These are phyloP conservation scores for Mythimna ferrago DNA, from an alignment of 2,888 invertebrate species.

Conservation along the genomic window DNA sequence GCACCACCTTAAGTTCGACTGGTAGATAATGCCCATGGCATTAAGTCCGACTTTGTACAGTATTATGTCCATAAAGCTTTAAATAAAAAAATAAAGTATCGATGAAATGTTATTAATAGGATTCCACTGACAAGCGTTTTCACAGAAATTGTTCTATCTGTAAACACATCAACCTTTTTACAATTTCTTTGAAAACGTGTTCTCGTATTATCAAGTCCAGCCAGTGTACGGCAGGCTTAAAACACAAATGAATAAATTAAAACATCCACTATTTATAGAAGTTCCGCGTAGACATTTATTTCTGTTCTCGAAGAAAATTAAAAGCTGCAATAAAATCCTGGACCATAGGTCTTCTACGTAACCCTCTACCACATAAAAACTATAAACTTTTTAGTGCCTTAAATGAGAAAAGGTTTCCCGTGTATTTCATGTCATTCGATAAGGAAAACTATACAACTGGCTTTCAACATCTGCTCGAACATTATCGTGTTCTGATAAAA, in stretches of 20 bases:
- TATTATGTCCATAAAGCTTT: too few relatives aligned
- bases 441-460: slow-evolving; percentile 51
- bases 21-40: too few relatives aligned
- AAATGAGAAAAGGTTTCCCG: slow-evolving; percentile 61
- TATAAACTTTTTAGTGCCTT: slow-evolving; percentile 58
- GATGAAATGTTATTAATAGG: not conserved
- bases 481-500: slow-evolving; percentile 58
- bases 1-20: too few relatives aligned
- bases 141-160: not conserved
- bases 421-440: slow-evolving; percentile 58
- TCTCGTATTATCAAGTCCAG: not conserved
- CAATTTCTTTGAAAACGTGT: not conserved
- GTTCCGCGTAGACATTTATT: slow-evolving; percentile 26
- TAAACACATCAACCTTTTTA: not conserved
- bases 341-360: slow-evolving; percentile 26
- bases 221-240: not conserved
- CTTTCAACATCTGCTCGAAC: slow-evolving; percentile 52
- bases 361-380: slow-evolving; percentile 54
- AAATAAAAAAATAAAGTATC: not conserved
- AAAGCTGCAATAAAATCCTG: slow-evolving; percentile 43
- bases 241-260: not conserved
- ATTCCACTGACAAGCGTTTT: not conserved
- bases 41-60: too few relatives aligned
- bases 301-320: slow-evolving; percentile 29
- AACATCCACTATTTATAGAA: not conserved